Conservation (phyloP, 2,113 vertebrate species). For the Heliornis fulica region DNA sequence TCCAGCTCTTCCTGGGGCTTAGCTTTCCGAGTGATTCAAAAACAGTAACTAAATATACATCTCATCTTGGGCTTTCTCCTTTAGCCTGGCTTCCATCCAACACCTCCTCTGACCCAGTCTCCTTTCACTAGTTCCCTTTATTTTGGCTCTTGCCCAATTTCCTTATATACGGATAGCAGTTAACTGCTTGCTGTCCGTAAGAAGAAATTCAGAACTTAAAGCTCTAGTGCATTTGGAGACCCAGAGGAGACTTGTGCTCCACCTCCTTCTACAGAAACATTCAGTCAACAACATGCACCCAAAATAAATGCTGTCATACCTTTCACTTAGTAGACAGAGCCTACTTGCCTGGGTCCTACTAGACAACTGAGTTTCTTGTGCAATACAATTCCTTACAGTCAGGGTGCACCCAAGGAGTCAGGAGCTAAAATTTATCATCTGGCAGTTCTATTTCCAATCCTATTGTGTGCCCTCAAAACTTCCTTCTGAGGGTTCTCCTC, state of each 20-base stretch:
- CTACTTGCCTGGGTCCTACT: not conserved
- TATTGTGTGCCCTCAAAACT: not conserved
- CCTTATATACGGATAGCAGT: not conserved
- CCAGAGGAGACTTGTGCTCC: not conserved
- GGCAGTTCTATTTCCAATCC: not conserved
- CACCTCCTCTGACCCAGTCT: constrained; percentile 52
- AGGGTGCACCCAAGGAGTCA: not conserved
- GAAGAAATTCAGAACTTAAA: not conserved
- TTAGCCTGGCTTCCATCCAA: constrained; percentile 41
- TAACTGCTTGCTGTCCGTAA: constrained; percentile 32
- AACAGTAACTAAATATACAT: constrained; percentile 62
- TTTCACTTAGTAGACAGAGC: not conserved
- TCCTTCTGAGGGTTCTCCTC: not conserved
- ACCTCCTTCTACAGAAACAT: not conserved
- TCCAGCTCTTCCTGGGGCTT: constrained; percentile 41
- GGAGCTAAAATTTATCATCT: not conserved
- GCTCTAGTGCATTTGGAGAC: not conserved
- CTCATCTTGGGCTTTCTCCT: constrained; percentile 50
- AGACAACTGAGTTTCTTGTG: not conserved
- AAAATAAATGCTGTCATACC: not conserved
- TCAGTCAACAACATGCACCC: not conserved
- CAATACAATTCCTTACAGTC: not conserved
- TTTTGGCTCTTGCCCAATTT: constrained; percentile 53
- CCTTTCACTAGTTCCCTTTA: constrained; percentile 62
- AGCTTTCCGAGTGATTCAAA: constrained; percentile 38